phyloP scores from a whole-genome alignment of 2,113 vertebrate genomes.

The Barbus barbus region DNA sequence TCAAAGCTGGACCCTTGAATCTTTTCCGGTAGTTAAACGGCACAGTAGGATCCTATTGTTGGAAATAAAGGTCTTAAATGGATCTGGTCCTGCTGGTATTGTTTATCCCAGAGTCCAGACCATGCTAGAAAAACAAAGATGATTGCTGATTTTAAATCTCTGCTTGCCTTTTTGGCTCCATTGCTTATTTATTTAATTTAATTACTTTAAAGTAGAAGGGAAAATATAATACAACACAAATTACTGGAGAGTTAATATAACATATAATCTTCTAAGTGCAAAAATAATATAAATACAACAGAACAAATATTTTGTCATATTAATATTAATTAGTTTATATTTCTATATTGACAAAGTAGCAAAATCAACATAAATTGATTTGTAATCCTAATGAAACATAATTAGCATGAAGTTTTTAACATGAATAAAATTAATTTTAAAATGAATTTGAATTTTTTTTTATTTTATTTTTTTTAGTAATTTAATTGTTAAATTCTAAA shows the following conservation, averaged over 20 bases:
- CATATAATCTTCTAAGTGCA: not conserved
- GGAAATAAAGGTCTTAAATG: constrained; percentile 7
- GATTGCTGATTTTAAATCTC: not conserved
- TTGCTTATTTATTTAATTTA: not conserved
- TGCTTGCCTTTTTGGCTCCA: too few species aligned
- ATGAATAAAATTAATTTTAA: too few species aligned
- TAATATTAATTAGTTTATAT: too few species aligned
- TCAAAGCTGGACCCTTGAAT: not conserved
- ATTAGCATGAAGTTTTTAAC: too few species aligned
- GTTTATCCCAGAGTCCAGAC: not conserved
- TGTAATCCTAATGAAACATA: too few species aligned
- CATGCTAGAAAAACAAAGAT: not conserved
- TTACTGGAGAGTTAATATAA: not conserved
- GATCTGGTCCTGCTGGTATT: constrained; percentile 1
- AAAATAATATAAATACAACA: too few species aligned
- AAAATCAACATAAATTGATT: too few species aligned
- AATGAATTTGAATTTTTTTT: too few species aligned
- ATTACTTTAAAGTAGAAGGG: not conserved
- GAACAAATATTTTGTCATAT: too few species aligned
- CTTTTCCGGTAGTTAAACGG: constrained; percentile 7
- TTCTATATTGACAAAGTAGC: too few species aligned
- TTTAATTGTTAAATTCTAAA: too few species aligned
- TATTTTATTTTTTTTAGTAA: too few species aligned
- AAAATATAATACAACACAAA: not conserved
- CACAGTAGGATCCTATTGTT: constrained; percentile 6